Evolutionary conservation across 1,140 invertebrate species (phyloP).

Genomic region (Alviniconcha marisindica): DNA sequence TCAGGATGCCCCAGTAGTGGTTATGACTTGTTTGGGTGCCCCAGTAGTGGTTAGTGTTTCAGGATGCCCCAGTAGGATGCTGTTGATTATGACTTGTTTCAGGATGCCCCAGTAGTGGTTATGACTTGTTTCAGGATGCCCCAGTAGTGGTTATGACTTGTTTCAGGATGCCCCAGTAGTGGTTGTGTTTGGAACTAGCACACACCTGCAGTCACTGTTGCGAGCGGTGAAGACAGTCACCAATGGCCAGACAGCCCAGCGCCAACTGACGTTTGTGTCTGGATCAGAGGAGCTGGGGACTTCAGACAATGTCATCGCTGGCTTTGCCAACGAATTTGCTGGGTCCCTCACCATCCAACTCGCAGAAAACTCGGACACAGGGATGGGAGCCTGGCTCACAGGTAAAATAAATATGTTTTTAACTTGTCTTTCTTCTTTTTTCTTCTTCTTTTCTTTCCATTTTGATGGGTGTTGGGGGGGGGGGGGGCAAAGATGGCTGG

Average conservation of each 20-base stretch:
- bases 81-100: too few relatives aligned
- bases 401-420: too few relatives aligned
- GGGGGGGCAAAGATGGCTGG: too few relatives aligned
- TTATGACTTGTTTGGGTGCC: too few relatives aligned
- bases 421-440: not conserved
- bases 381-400: not conserved
- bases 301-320: conserved; percentile 37
- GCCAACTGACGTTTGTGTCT: conserved; percentile 56
- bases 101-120: too few relatives aligned
- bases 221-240: conserved; percentile 41
- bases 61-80: too few relatives aligned
- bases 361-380: not conserved
- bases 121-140: too few relatives aligned
- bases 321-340: conserved; percentile 50
- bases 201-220: conserved; percentile 51
- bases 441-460: not conserved
- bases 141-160: too few relatives aligned
- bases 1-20: too few relatives aligned
- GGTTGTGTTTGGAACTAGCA: conserved; percentile 50
- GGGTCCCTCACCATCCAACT: conserved; percentile 56
- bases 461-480: too few relatives aligned
- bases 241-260: conserved; percentile 23
- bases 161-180: conserved; percentile 54
- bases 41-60: too few relatives aligned
- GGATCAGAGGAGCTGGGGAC: conserved; percentile 60